phyloP scores from a whole-genome alignment of 2,113 vertebrate genomes.

The Cnemophilus loriae region DNA sequence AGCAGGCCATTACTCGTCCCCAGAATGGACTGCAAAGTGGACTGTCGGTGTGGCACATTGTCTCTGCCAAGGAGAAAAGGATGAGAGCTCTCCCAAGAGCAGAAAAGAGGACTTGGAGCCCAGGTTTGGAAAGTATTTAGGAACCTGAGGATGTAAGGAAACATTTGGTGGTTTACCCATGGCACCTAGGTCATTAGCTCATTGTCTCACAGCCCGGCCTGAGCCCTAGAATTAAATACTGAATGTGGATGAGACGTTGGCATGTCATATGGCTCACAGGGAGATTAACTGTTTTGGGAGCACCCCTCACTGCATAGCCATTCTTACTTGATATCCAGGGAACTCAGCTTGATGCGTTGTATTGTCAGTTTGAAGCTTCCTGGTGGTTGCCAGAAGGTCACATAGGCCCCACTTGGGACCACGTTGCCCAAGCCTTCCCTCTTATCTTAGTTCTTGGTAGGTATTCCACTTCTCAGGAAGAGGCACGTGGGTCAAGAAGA shows the following conservation, averaged over 20 bases:
- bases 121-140: not conserved
- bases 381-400: not conserved
- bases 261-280: not conserved
- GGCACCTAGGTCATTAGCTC: not conserved
- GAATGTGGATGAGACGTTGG: fast-evolving
- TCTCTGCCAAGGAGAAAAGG: not conserved
- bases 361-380: not conserved
- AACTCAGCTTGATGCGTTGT: not conserved
- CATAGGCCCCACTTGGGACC: not conserved
- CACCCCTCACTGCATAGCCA: not conserved
- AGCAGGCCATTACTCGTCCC: not conserved
- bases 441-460: not conserved
- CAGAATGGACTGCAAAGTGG: not conserved
- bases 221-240: not conserved
- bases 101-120: not conserved
- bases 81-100: not conserved
- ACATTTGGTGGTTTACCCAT: not conserved
- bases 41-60: not conserved
- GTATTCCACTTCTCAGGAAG: not conserved
- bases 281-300: not conserved
- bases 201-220: not conserved
- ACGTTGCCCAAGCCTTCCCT: fast-evolving
- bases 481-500: not conserved
- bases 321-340: not conserved
- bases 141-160: not conserved